Percentiles rank a stretch among this genome's conserved stretches.
Conservation (phyloP, 2,797 vertebrate genomes). For the Cuculus canorus region DNA sequence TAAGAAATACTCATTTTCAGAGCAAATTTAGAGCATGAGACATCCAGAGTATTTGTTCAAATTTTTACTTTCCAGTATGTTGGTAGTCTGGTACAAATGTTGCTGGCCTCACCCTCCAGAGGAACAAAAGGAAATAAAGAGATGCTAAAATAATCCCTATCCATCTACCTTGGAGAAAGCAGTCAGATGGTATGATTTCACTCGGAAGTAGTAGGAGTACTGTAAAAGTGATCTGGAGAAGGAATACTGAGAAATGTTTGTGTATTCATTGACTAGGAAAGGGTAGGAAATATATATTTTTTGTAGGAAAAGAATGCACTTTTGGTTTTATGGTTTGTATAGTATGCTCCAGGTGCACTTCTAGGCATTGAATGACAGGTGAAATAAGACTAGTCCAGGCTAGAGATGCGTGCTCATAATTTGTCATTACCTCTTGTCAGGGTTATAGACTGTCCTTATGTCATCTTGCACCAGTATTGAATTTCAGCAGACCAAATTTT, state of each 20-base stretch:
- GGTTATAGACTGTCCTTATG: background rate
- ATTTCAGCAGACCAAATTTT: background rate
- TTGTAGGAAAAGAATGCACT: background rate
- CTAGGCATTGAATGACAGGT: background rate
- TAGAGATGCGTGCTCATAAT: background rate
- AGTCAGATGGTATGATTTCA: background rate
- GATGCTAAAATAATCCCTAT: background rate
- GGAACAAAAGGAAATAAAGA: background rate
- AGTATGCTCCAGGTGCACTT: background rate
- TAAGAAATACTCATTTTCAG: background rate
- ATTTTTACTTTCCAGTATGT: background rate
- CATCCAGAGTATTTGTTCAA: background rate
- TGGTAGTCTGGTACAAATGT: background rate
- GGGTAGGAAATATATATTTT: background rate
- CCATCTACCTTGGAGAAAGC: background rate
- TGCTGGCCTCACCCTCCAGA: background rate
- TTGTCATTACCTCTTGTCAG: background rate
- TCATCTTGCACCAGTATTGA: background rate
- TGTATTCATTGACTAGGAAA: background rate
- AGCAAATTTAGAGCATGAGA: background rate
- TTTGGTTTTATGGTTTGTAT: background rate
- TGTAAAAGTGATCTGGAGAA: background rate
- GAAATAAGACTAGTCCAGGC: background rate
- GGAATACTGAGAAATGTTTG: background rate
- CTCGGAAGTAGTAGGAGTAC: background rate